Conservation (phyloP, 2,113 vertebrate species). For the Martes martes region DNA sequence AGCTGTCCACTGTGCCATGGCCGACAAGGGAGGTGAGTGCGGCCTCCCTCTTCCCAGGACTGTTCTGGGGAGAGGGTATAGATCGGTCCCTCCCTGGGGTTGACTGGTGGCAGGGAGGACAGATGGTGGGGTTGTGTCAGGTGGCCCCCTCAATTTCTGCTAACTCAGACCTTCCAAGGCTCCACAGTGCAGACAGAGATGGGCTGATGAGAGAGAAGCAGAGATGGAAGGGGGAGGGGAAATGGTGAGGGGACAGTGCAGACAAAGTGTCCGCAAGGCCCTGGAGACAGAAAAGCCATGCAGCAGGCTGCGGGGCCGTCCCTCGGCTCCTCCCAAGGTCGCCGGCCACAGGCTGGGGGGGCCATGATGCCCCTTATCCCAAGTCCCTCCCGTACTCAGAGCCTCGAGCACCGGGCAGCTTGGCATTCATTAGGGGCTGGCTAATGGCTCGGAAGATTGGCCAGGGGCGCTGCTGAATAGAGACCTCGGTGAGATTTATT, state of each 20-base stretch:
- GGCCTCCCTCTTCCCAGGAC: background rate
- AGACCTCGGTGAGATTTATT: conserved; percentile 98
- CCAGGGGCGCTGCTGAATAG: conserved; percentile 97
- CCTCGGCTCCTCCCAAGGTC: conserved; percentile 39
- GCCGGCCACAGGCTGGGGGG: accelerated
- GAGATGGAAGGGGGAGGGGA: background rate
- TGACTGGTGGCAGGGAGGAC: background rate
- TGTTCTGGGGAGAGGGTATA: background rate
- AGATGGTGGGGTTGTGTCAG: background rate
- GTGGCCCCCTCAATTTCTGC: background rate
- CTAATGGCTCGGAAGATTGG: conserved; percentile 99
- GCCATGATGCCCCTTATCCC: background rate
- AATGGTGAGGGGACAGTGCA: background rate
- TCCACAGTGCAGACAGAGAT: background rate
- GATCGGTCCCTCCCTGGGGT: background rate
- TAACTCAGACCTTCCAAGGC: background rate
- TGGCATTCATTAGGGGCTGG: conserved; percentile 92
- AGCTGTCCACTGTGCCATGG: accelerated
- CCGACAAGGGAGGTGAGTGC: accelerated
- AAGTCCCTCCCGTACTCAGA: background rate
- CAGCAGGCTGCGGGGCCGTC: background rate
- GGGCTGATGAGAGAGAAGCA: background rate
- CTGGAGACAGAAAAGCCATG: background rate
- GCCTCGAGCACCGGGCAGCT: conserved; percentile 78
- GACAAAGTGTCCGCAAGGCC: background rate